These are phyloP conservation scores for Patiria pectinifera DNA, from an alignment of 53 echinoderm and acorn worm species.

Conservation along the genomic window DNA sequence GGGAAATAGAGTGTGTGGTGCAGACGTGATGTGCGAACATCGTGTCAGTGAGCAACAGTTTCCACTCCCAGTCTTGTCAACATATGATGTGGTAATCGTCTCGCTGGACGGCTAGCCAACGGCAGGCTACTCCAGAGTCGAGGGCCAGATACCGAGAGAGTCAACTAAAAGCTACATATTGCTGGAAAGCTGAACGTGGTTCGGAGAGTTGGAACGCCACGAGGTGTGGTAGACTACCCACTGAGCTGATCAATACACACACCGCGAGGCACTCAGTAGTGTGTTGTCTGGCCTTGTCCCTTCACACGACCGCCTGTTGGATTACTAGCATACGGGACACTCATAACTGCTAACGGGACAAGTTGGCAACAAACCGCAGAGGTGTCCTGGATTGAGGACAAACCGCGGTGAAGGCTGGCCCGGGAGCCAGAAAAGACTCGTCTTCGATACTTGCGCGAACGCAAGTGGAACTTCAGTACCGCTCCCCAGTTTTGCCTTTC, in stretches of 20 bases:
- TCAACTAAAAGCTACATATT: background rate
- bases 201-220: background rate
- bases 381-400: background rate
- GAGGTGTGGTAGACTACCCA: background rate
- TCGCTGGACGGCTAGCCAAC: background rate
- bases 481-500: background rate
- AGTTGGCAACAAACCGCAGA: background rate
- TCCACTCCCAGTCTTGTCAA: background rate
- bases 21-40: background rate
- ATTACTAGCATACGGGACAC: background rate
- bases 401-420: too few relatives aligned
- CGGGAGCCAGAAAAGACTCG: too few relatives aligned
- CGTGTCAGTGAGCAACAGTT: constrained; percentile 24
- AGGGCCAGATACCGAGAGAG: background rate
- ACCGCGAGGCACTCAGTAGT: background rate
- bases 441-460: background rate
- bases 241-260: background rate
- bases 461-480: background rate
- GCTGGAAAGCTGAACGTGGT: background rate
- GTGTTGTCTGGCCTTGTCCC: background rate
- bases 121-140: background rate
- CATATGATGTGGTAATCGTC: background rate
- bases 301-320: constrained; percentile 8
- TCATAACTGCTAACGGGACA: background rate
- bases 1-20: background rate